Percentiles rank a stretch among this genome's conserved stretches.
Evolutionary conservation across 1,140 invertebrate species (phyloP).

Genomic region (Drosophila kepulauana): DNA sequence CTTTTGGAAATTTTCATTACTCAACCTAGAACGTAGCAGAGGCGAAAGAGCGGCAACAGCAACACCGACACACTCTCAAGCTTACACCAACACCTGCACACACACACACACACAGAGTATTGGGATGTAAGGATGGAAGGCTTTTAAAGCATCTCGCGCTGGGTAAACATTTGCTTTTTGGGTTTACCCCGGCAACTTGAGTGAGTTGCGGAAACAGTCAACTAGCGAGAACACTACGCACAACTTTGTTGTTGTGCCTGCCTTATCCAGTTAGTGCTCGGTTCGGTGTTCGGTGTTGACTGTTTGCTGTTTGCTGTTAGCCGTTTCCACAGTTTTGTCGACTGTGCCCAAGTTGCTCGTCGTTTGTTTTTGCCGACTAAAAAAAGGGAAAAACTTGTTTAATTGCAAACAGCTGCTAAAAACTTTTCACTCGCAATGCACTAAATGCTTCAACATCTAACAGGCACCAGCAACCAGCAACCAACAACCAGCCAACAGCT

Average conservation of each 20-base stretch:
- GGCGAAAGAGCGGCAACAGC: background rate
- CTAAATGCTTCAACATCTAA: slow-evolving; percentile 35
- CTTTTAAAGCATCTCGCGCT: slow-evolving; percentile 52
- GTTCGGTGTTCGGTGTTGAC: slow-evolving; percentile 5
- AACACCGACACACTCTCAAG: slow-evolving; percentile 4
- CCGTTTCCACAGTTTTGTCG: slow-evolving; percentile 6
- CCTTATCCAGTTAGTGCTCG: slow-evolving; percentile 21
- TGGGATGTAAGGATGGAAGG: background rate
- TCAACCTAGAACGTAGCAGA: slow-evolving; percentile 15
- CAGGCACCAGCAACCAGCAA: slow-evolving; percentile 21
- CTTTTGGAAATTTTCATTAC: slow-evolving; percentile 69
- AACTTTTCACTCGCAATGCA: slow-evolving; percentile 56
- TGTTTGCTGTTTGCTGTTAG: slow-evolving; percentile 38
- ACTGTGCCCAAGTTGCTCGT: slow-evolving; percentile 4
- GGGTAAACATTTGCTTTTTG: slow-evolving; percentile 58
- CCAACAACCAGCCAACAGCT: slow-evolving; percentile 20
- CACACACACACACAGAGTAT: slow-evolving; percentile 22
- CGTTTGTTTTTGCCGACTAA: slow-evolving; percentile 16
- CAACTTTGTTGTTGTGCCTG: slow-evolving; percentile 28
- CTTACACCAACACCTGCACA: slow-evolving; percentile 5
- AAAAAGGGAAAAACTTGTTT: slow-evolving; percentile 70
- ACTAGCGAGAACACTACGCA: slow-evolving; percentile 9
- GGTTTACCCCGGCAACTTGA: slow-evolving; percentile 11
- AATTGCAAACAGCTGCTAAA: slow-evolving; percentile 71
- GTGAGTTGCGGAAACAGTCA: slow-evolving; percentile 1